A percentile compares a stretch with the other conserved stretches of the same genome.
Evolutionary conservation across 2,113 vertebrate species (phyloP).

Genomic region (Copsychus sechellarum): DNA sequence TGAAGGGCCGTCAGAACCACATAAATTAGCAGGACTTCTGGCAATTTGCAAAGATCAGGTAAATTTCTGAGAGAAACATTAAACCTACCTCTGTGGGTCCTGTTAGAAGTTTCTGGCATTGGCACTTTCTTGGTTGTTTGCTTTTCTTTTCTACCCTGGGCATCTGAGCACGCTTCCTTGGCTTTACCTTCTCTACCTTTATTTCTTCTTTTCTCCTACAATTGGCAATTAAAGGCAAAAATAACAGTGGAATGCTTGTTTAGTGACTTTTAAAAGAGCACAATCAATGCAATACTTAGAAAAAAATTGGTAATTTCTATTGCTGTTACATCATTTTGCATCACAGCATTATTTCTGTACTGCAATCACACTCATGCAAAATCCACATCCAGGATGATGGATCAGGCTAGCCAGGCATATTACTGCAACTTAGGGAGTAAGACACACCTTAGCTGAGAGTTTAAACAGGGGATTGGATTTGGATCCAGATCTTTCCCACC

Average conservation of each 20-base stretch:
- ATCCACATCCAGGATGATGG: not conserved
- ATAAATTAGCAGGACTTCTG: not conserved
- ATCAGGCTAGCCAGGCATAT: not conserved
- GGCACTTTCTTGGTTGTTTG: not conserved
- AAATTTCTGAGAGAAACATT: not conserved
- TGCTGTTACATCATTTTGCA: not conserved
- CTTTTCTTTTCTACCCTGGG: not conserved
- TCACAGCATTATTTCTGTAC: not conserved
- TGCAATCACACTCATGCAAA: not conserved
- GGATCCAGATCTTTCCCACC: constrained; percentile 48
- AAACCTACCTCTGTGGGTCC: constrained; percentile 42
- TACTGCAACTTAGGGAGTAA: not conserved
- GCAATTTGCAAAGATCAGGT: not conserved
- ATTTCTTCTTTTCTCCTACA: constrained; percentile 46
- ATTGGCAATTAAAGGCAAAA: constrained; percentile 1
- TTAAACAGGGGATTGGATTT: not conserved
- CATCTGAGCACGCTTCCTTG: not conserved
- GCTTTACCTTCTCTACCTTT: not conserved
- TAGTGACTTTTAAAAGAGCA: not conserved
- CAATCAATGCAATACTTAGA: not conserved
- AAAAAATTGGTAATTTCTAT: not conserved
- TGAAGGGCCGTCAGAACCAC: not conserved
- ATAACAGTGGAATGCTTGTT: not conserved
- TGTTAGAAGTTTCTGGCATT: constrained; percentile 14
- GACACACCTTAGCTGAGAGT: not conserved